Evolutionary conservation across 2,113 vertebrate genomes (phyloP).

Genomic region (Octodon degus): DNA sequence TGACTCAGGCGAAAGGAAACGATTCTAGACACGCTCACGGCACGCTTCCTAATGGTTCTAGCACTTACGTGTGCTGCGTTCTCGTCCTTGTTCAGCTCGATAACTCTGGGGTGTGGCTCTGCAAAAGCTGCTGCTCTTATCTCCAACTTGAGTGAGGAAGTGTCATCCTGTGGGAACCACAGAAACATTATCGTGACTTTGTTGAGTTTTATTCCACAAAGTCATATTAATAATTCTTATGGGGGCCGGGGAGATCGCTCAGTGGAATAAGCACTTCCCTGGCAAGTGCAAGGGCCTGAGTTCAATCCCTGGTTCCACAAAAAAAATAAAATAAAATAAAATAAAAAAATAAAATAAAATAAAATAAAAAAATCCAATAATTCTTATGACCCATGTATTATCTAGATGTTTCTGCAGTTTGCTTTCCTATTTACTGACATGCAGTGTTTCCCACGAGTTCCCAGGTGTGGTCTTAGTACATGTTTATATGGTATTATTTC

Average conservation of each 20-base stretch:
- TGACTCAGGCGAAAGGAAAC: neutral
- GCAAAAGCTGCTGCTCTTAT: constrained; percentile 87
- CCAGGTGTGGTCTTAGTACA: neutral
- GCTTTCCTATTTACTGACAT: neutral
- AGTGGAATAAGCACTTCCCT: no score
- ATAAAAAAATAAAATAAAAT: no score
- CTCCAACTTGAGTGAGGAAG: constrained; percentile 88
- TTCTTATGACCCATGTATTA: neutral
- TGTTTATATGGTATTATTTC: neutral
- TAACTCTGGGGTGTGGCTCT: constrained; percentile 85
- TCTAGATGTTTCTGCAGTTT: neutral
- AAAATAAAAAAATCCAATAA: neutral
- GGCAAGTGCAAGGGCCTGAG: no score
- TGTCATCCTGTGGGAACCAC: constrained; percentile 89
- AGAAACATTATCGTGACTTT: neutral
- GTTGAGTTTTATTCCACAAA: constrained; percentile 9
- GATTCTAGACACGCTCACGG: neutral
- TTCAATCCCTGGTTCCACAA: no score
- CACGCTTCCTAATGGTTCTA: neutral
- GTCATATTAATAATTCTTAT: neutral
- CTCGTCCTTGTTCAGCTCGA: constrained; percentile 86
- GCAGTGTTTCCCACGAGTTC: neutral
- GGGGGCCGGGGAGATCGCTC: no score
- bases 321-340: no score
- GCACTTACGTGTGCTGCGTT: constrained; percentile 86